Evolutionary conservation across 2,113 vertebrate species (phyloP), one percentile per base, ranked within the genome.

Genomic region (Varanus komodoensis): DNA sequence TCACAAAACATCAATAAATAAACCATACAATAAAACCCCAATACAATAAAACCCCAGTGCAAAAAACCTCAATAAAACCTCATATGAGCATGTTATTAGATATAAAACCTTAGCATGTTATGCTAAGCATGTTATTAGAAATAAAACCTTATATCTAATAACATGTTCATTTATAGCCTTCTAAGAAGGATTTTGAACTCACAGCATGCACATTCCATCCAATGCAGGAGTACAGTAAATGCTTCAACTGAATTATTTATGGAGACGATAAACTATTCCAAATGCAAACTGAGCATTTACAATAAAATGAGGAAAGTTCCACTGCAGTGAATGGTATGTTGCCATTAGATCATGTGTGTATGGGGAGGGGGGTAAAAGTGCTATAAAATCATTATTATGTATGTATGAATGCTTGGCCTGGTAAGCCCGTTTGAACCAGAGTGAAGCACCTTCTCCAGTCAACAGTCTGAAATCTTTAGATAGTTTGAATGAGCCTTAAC

Each of bases 131-230:
- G n/a, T n/a, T n/a, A n/a, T n/a, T n/a, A n/a, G n/a, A n/a, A n/a
- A n/a, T n/a, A n/a, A n/a, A n/a, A n/a, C n/a, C n/a, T n/a, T n/a
- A 90, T 34, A 80, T 90, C 25, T 86, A 90, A 80, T 90, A 86
- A 90, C 75, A 80, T 86, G 67, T 34, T 86, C 89, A 86, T 90
- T 90, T 86, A 90, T 79, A 57, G 83, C 83, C 50, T 86, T 64
- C 77, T 86, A 64, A 75, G 74, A 90, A 86, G 64, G 77, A 86
- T 85, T 86, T 85, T 80, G 75, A 71, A 86, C 50, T 85, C 64
- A 64, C 64, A 80, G 80, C 75, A 90, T 57, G 48, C 38, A 25
- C 74, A 44, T 34, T 90, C 75, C 17, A 69, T 71, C 89, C 80
- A 71, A 85, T 85, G 86, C 32, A 85, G n/a, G 25, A 90, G n/a